These are phyloP conservation scores for Clistopyga incitator DNA, from an alignment of 2,888 invertebrate genomes.

Conservation along the genomic window DNA sequence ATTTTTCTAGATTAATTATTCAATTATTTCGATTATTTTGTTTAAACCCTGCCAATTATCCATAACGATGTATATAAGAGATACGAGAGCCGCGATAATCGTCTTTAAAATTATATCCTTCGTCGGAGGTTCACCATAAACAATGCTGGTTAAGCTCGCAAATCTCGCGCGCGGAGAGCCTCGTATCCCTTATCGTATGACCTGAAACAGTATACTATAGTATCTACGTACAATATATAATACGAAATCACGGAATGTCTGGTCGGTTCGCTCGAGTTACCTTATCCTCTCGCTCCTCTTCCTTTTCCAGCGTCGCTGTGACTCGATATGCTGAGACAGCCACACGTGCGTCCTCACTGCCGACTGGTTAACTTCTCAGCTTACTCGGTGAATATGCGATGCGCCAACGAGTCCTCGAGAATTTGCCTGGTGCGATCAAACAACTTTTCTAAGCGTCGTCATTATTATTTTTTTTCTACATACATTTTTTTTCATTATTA, in stretches of 20 bases:
- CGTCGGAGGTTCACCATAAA: conserved; percentile 15
- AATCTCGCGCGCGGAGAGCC: conserved; percentile 2
- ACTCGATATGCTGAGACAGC: conserved; percentile 64
- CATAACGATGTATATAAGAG: not conserved
- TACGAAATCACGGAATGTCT: conserved; percentile 54
- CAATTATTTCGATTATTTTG: not conserved
- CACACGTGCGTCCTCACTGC: conserved; percentile 58
- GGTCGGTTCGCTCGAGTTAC: conserved; percentile 62
- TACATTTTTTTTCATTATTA: too few relatives aligned
- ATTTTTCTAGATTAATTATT: not conserved
- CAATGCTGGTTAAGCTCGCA: conserved; percentile 21
- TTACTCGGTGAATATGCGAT: conserved; percentile 42
- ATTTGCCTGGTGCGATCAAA: not conserved
- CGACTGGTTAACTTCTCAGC: conserved; percentile 56
- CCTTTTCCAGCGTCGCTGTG: conserved; percentile 40
- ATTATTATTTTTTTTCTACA: too few relatives aligned
- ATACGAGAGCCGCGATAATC: not conserved
- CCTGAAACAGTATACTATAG: conserved; percentile 11
- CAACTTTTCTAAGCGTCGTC: not conserved
- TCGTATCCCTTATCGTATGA: conserved; percentile 38
- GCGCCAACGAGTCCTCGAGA: conserved; percentile 1
- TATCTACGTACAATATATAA: conserved; percentile 16
- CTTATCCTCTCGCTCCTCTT: conserved; percentile 38
- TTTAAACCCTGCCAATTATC: not conserved
- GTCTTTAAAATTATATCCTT: not conserved